Evolutionary conservation across 2,113 vertebrate species (phyloP), one percentile per base, ranked within the genome.

Genomic region (Gasterosteus nipponicus): DNA sequence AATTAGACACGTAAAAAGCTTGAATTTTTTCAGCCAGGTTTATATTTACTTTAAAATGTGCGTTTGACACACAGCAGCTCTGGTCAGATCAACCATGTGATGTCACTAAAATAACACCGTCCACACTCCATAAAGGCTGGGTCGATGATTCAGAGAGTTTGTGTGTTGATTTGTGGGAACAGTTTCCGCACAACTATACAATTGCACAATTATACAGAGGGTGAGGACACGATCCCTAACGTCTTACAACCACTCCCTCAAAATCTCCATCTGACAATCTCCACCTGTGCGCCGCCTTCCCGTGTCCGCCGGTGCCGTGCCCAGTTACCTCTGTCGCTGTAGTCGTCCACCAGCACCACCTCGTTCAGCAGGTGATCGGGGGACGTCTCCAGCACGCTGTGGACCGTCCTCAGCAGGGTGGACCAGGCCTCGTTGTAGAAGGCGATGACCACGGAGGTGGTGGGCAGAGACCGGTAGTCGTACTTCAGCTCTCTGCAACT

Each of bases 381-480:
- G 26, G 97, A 97, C 0, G 97, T 99, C 93, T 99, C 97, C 33
- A 99, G 96, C 78, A 99, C 97, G 22, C 98, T 99, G 80, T 99
- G 97, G 58, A 99, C 95, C 0, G 98, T 99, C 82, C 98, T 91
- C 73, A 99, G 91, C 80, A 99, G 94, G 0, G 98, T 99, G 71
- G 98, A 98, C 98, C 97, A 98, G 78, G 97, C 98, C 89, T 99
- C 98, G 3, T 99, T 99, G 93, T 99, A 99, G 93, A 99, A 99
- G 4, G 98, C 96, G 66, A 99, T 98, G 70, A 99, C 82, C 78
- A 99, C 96, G 0, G 98, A 98, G 0, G 98, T 99, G 3, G 93
- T 95, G 0, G 97, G 98, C 83, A 99, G 80, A 1, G 66, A 93
- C 0, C 86, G 85, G 86, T 99, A 99, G 89, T 98, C 90, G 2